Evolutionary conservation across 1,140 invertebrate species (phyloP).

Genomic region (Sinonovacula constricta): DNA sequence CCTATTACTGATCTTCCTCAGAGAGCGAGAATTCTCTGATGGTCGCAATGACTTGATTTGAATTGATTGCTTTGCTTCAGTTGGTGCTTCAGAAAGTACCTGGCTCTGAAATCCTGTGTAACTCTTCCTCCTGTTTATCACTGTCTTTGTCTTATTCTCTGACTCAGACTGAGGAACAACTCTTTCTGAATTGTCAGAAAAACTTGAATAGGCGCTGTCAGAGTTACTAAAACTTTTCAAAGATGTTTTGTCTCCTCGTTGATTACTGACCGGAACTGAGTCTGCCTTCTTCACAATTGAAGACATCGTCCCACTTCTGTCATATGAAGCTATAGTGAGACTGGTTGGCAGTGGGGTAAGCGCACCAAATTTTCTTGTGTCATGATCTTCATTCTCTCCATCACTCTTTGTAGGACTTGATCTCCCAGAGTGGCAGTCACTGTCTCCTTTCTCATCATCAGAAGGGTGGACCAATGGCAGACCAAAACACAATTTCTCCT

Average conservation of each 20-base stretch:
- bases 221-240: slow-evolving; percentile 60
- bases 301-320: slow-evolving; percentile 32
- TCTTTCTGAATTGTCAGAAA: slow-evolving; percentile 66
- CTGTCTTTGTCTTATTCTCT: slow-evolving; percentile 20
- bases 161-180: slow-evolving; percentile 9
- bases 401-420: slow-evolving; percentile 53
- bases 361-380: not conserved
- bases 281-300: slow-evolving; percentile 42
- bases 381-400: not conserved
- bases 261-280: slow-evolving; percentile 4
- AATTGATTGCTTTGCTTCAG: slow-evolving; percentile 3
- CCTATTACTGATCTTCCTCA: slow-evolving; percentile 28
- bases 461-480: slow-evolving; percentile 63
- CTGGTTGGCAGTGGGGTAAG: not conserved
- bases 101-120: slow-evolving; percentile 24
- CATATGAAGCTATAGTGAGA: slow-evolving; percentile 4
- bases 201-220: slow-evolving; percentile 70
- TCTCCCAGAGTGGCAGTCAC: slow-evolving; percentile 50
- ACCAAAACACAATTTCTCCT: slow-evolving; percentile 64
- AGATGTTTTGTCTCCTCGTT: slow-evolving; percentile 48
- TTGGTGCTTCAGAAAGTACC: slow-evolving; percentile 17
- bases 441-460: slow-evolving; percentile 56
- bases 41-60: slow-evolving; percentile 30
- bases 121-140: slow-evolving; percentile 32
- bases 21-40: slow-evolving; percentile 32